Percentiles rank a stretch among this genome's conserved stretches.
Conservation (phyloP, 2,113 vertebrate genomes). For the Amphiprion percula region DNA sequence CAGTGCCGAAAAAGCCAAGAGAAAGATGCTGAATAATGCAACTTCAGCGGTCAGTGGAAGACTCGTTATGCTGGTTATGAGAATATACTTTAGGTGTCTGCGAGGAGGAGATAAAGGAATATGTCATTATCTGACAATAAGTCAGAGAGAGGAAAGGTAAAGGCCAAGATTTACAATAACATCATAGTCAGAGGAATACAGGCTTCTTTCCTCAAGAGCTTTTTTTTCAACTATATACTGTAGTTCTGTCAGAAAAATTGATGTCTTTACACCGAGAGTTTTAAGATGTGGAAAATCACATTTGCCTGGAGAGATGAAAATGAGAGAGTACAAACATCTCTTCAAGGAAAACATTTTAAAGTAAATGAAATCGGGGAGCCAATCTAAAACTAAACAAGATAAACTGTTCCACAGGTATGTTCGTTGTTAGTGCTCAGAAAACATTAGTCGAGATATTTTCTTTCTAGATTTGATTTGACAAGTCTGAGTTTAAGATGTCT, state of each 20-base stretch:
- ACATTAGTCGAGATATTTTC: conserved; percentile 41
- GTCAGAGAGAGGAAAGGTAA: not conserved
- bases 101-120: conserved; percentile 21
- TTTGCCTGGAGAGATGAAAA: conserved; percentile 55
- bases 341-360: conserved; percentile 55
- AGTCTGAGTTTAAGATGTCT: conserved; percentile 29
- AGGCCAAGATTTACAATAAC: conserved; percentile 13
- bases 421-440: conserved; percentile 51
- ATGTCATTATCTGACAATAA: conserved; percentile 23
- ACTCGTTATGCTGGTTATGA: conserved; percentile 31
- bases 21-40: conserved; percentile 45
- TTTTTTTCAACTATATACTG: conserved; percentile 24
- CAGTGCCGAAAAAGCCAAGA: conserved; percentile 1
- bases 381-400: conserved; percentile 46
- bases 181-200: conserved; percentile 23
- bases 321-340: conserved; percentile 44
- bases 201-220: conserved; percentile 20
- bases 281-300: conserved; percentile 33
- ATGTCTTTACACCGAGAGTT: conserved; percentile 45
- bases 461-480: conserved; percentile 53
- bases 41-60: not conserved
- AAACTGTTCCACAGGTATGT: conserved; percentile 57
- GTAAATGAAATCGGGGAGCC: conserved; percentile 41
- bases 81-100: conserved; percentile 20
- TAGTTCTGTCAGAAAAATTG: conserved; percentile 46